phyloP scores from a whole-genome alignment of 2,113 vertebrate species.

The Ardeotis arabs region DNA sequence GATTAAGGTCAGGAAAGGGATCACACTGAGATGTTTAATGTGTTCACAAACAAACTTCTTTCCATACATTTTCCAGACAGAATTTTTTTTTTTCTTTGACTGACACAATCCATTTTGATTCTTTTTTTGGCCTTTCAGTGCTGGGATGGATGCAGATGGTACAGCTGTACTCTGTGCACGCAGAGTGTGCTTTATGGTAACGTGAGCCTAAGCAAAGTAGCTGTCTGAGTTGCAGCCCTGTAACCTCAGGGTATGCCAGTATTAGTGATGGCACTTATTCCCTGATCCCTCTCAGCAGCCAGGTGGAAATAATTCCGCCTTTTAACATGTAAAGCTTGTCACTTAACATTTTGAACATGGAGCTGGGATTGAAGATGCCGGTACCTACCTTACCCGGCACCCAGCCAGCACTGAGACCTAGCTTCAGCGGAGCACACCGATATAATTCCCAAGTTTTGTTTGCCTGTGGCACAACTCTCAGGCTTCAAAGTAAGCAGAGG shows the following conservation, averaged over 20 bases:
- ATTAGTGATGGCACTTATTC: not conserved
- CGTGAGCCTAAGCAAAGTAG: not conserved
- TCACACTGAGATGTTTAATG: conserved; percentile 35
- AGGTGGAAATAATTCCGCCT: conserved; percentile 32
- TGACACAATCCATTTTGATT: not conserved
- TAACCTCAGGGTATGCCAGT: not conserved
- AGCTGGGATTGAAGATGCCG: not conserved
- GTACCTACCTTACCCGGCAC: not conserved
- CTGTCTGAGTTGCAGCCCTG: not conserved
- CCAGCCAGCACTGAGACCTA: not conserved
- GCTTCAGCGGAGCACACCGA: not conserved
- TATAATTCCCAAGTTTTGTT: not conserved
- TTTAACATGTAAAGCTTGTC: not conserved
- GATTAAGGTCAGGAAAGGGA: conserved; percentile 38
- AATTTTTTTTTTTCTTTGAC: not conserved
- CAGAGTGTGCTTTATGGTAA: not conserved
- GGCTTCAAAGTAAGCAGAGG: not conserved
- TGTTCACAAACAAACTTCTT: conserved; percentile 45
- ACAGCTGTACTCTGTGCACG: not conserved
- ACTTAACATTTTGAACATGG: not conserved
- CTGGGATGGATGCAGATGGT: not conserved
- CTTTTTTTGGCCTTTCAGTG: not conserved
- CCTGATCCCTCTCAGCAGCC: conserved; percentile 12
- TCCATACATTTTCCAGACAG: conserved; percentile 3
- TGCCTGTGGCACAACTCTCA: not conserved